Evolutionary conservation across 2,797 vertebrate genomes (phyloP), one percentile per base, ranked within the genome.

Genomic region (Pipistrellus kuhlii): DNA sequence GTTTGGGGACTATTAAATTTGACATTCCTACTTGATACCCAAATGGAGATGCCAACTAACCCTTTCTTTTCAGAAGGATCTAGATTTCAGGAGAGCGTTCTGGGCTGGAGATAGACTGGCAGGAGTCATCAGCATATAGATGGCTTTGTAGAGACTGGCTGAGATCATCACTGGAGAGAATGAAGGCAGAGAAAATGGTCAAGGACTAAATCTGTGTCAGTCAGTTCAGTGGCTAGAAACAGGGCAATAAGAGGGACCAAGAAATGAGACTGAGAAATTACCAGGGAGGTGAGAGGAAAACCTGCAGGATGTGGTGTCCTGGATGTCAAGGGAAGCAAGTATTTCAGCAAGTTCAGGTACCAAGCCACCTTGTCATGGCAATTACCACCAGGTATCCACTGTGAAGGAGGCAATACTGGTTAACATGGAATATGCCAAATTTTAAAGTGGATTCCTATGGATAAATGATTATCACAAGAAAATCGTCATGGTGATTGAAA

Each of bases 81-180:
- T 86, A 30, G 23, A 93, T 64, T 93, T 38, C 88, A 76, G 21
- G 21, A 48, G 32, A 44, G 57, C 76, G 46, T 44, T 93, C 73
- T 53, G 75, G 25, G 53, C 41, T 82, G 9, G 69, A 62, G 25
- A 44, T 38, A 32, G 46, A 75, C 78, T 82, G 25, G 35, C 15
- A 14, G 3, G n/a, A 71, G 8, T 38, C 8, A 15, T 80, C 41
- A 53, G 25, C 64, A 35, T 35, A 44, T 18, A 46, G 17, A 30
- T 17, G 3, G 57, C 38, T 20, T 68, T 20, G 0, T n/a, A 35
- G 76, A 55, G 64, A 66, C 38, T 23, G 15, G 57, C 51, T 20
- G 8, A 80, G 46, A 25, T 55, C 8, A 13, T 75, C 12, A 4
- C 27, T 53, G 25, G 83, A 64, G 44, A 82, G 23, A 71, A 53